Base-by-base conservation (phyloP, 2,888 invertebrate genomes). In the Thelaira solivaga region DNA sequence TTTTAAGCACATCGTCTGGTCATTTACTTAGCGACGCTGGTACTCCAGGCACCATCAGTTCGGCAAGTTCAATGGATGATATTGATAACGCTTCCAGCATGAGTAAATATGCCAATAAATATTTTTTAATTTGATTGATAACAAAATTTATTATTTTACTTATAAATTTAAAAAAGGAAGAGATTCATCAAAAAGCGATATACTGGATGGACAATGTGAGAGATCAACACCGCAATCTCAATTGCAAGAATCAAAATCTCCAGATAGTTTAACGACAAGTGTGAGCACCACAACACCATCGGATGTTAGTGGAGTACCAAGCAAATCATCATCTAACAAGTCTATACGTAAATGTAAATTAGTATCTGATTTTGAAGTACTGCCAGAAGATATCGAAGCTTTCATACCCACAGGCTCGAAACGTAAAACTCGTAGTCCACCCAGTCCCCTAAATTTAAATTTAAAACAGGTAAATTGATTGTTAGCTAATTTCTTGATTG, bases 1-100 rank as follows among this genome's bases (percentile, higher is more conserved):
- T 88, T 43, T 84, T 90, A 8, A 90, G 89, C 83, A 89, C 89
- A 61, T 89, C 89, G 6, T 89, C 89, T 11, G 89, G 89, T 6
- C 86, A 88, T 80, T 83, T 85, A 53, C 76, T 86, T 91, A 81
- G 91, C 92, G 69, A 91, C 90, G 41, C 91, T 90, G 34, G 91
- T 90, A 93, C 93, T 29, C 92, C 93, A 0, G 90, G 92, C 55
- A 92, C 93, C 0, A 89, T 94, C 3, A 93, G 94, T 7, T 93
- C 94, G 0, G 93, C 93, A 36, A 94, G 94, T 43, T 94, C 94
- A 0, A 92, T 92, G 81, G 95, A 95, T 83, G 94, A 94, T 82
- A 89, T 89, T 76, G 87, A 88, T 61, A 83, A 83, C 22, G 43
- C 26, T 10, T 68, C 68, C 39, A n/a, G 41, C 65, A 80, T 79